These are phyloP conservation scores for Chaenocephalus aceratus DNA, from an alignment of 2,113 vertebrate species.

Conservation along the genomic window DNA sequence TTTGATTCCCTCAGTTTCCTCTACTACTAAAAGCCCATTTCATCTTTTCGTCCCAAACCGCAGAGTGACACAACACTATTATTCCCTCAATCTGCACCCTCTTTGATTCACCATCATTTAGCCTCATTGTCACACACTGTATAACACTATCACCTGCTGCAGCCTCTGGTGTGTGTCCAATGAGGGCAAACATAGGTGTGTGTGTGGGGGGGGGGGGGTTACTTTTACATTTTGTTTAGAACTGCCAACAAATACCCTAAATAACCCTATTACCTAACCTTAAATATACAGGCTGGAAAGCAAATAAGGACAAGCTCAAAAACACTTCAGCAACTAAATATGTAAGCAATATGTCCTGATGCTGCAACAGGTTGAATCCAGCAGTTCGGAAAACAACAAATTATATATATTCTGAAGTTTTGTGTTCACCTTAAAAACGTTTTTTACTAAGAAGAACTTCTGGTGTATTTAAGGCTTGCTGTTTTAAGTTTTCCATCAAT, in stretches of 20 bases:
- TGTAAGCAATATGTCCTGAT: not conserved
- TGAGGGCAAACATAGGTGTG: conserved; percentile 23
- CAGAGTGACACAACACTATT: conserved; percentile 63
- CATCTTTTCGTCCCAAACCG: conserved; percentile 56
- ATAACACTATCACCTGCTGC: conserved; percentile 69
- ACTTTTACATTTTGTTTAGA: no score
- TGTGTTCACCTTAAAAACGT: not conserved
- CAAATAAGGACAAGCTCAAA: not conserved
- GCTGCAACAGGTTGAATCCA: not conserved
- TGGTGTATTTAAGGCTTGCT: not conserved
- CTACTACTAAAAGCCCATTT: conserved; percentile 62
- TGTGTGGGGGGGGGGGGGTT: not conserved
- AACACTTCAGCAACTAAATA: not conserved
- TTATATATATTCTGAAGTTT: not conserved
- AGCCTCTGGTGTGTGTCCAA: conserved; percentile 7
- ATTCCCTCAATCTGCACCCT: conserved; percentile 16
- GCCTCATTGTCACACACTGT: conserved; percentile 60
- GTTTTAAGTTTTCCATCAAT: not conserved
- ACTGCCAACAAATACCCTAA: not conserved
- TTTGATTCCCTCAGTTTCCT: conserved; percentile 80
- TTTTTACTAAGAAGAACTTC: not conserved
- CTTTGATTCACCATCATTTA: conserved; percentile 49
- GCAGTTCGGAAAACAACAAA: not conserved
- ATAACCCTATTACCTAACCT: not conserved
- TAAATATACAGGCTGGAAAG: not conserved